Conservation (phyloP, 2,113 vertebrate species). For the Takifugu bimaculatus region DNA sequence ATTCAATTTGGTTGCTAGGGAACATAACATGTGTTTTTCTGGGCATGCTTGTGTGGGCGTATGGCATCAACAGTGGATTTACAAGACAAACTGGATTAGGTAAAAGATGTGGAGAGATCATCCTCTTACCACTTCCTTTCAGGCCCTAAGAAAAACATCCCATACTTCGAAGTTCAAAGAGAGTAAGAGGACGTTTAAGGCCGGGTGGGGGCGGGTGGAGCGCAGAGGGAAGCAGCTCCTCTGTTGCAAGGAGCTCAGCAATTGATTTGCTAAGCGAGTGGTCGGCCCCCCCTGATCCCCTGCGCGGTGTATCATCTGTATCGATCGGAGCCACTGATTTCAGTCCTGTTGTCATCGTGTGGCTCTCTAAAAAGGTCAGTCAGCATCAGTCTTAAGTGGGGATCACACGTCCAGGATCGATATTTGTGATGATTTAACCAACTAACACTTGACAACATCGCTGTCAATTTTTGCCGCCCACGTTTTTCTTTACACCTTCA, state of each 20-base stretch:
- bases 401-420: not conserved
- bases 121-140: constrained; percentile 36
- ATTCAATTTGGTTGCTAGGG: constrained; percentile 26
- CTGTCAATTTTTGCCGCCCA: constrained; percentile 38
- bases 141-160: constrained; percentile 40
- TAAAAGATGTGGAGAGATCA: constrained; percentile 34
- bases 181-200: constrained; percentile 2
- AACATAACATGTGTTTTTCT: constrained; percentile 13
- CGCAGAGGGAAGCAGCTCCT: constrained; percentile 34
- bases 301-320: constrained; percentile 36
- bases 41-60: not conserved
- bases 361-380: no score
- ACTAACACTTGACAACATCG: not conserved
- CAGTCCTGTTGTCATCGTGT: constrained; percentile 11
- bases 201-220: constrained; percentile 4
- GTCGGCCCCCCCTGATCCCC: constrained; percentile 6
- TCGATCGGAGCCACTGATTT: constrained; percentile 55
- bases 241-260: constrained; percentile 37
- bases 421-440: constrained; percentile 11
- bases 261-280: constrained; percentile 58
- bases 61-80: constrained; percentile 21
- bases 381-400: no score
- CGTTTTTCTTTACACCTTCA: constrained; percentile 10
- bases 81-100: constrained; percentile 33
- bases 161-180: constrained; percentile 27